Base-by-base conservation (phyloP, 2,797 vertebrate species). In the Helarctos malayanus region DNA sequence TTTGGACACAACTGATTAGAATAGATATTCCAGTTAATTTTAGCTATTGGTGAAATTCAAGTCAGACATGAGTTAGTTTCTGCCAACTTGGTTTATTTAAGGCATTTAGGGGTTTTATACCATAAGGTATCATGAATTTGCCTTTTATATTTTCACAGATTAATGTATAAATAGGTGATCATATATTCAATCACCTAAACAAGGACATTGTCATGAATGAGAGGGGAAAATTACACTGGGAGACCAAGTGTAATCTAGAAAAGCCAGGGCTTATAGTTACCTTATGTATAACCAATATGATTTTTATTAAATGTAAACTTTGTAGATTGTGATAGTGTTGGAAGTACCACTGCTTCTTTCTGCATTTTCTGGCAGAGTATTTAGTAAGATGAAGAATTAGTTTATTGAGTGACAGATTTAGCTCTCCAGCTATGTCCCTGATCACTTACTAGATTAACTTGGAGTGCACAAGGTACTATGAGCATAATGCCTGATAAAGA, bases 21-120 rank as follows among this genome's bases (percentile, higher is more conserved):
- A 89, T 56, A 56, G 12, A n/a, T 79, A 78, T 79, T 91, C 82
- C 76, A 49, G 90, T 96, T 89, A 88, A 56, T 92, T 90, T 93
- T 85, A 59, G 23, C 41, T 95, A 1, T 76, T 95, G 86, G 57
- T 79, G 96, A 96, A 96, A 95, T 92, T 94, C 38, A 85, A 87
- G 61, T 92, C 61, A 91, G 35, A 56, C 35, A 82, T 85, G 15
- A 81, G 78, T 97, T 85, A 79, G 13, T 47, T 94, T 15, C 83
- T 97, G 69, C 27, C n/a, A 63, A 29, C 32, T 54, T 93, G 90
- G n/a, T 14, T 56, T 96, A 16, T 92, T 95, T 73, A 88, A 59
- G 25, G 89, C 49, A 49, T 32, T 92, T 93, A 41, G 56, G 56
- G n/a, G 27, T 4, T 95, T 83, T 89, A 45, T 86, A 19, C 10